Evolutionary conservation across 2,797 vertebrate genomes (phyloP), one percentile per base, ranked within the genome.

Genomic region (Selene dorsalis): DNA sequence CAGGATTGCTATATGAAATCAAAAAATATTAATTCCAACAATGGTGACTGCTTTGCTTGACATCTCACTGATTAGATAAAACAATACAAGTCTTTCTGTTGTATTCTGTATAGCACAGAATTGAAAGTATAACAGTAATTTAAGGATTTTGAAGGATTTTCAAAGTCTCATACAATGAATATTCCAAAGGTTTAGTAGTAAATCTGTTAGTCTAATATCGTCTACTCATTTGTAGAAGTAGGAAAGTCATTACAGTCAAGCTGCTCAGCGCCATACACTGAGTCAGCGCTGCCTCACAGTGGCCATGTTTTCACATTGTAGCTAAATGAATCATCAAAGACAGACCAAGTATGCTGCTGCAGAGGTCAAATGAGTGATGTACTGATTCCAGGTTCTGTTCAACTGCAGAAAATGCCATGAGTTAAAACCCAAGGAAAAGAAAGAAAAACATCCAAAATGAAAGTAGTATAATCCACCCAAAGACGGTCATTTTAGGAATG

Each of bases 231-330:
- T 26, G 22, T 26, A 22, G 1, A 35, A n/a, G 4, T 14, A 56
- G 26, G 4, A 14, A 24, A 11, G 6, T 61, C 20, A 8, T 53
- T 59, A 28, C 20, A 59, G 45, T 14, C 13, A 26, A 59, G 6
- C 22, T 30, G 10, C 35, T 24, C 32, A 13, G 18, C 28, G 5
- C 24, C 10, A 32, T n/a, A 20, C 11, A 18, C 62, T 68, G 13
- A 50, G 24, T 28, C 6, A 76, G 53, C 14, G 26, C 67, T 84
- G 70, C 76, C 76, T 18, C 77, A 20, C 11, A 57, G 73, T 79
- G 84, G 67, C 35, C 50, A 56, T 55, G 13, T 58, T 8, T 50
- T 73, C 7, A 57, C 38, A 64, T 52, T 56, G n/a, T 69, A 69
- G 9, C 57, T 60, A 47, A 35, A 57, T 73, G 16, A 64, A 45